A percentile compares a stretch with the other conserved stretches of the same genome.
Conservation (phyloP, 1,140 invertebrate species). For the Microplitis mediator region DNA sequence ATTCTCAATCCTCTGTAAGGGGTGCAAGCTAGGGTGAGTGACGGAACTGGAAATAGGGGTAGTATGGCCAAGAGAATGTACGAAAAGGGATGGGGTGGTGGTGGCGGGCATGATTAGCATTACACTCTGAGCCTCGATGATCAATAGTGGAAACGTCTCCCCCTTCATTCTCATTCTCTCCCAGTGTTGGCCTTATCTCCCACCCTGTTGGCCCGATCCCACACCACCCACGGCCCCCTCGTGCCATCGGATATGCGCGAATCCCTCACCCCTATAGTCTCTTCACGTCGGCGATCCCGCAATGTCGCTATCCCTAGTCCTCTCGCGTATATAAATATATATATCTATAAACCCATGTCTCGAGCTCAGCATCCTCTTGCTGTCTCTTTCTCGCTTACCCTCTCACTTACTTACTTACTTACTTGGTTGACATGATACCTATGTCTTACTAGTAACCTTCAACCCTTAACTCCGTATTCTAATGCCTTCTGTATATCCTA, state of each 20-base stretch:
- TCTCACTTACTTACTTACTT: too few species aligned
- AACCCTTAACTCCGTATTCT: too few species aligned
- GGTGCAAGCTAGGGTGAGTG: slow-evolving; percentile 21
- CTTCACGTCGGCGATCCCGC: slow-evolving; percentile 34
- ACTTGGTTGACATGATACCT: too few species aligned
- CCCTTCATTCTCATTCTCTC: slow-evolving; percentile 60
- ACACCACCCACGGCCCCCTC: slow-evolving; percentile 36
- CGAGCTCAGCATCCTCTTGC: slow-evolving; percentile 27
- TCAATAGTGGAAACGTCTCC: slow-evolving; percentile 64
- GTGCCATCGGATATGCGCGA: slow-evolving; percentile 56
- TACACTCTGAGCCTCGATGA: slow-evolving; percentile 63
- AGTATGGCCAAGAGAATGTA: slow-evolving; percentile 3
- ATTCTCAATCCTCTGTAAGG: background rate
- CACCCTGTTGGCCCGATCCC: slow-evolving; percentile 39
- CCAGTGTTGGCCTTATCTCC: slow-evolving; percentile 59
- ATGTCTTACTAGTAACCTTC: too few species aligned
- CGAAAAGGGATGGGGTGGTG: slow-evolving; percentile 42
- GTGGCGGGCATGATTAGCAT: slow-evolving; percentile 61
- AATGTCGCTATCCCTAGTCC: slow-evolving; percentile 27
- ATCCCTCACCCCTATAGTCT: slow-evolving; percentile 47
- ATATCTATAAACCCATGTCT: background rate
- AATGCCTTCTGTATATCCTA: slow-evolving; percentile 8
- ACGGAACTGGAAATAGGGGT: slow-evolving; percentile 33
- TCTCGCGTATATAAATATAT: background rate
- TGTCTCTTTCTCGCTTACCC: background rate